Conservation (phyloP, 2,888 invertebrate species). For the Caenorhabditis angaria region DNA sequence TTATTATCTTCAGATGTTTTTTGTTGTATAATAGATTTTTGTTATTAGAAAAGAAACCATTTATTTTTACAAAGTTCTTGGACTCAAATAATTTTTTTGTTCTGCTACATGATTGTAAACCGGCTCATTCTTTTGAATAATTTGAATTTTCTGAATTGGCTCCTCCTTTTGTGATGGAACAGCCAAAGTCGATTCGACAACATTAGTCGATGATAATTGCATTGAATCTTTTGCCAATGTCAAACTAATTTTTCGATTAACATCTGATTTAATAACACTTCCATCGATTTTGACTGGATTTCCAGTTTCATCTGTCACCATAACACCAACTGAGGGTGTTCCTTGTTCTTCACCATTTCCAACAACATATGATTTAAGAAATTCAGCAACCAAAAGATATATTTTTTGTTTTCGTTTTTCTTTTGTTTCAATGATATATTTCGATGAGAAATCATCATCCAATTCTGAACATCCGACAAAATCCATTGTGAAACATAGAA, state of each 20-base stretch:
- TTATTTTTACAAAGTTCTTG: not conserved
- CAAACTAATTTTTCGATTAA: not conserved
- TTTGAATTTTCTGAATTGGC: constrained; percentile 4
- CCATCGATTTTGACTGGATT: not conserved
- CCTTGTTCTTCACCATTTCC: no score
- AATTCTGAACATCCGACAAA: not conserved
- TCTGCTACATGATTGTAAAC: constrained; percentile 7
- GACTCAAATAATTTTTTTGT: not conserved
- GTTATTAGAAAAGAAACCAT: no score
- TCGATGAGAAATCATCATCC: not conserved
- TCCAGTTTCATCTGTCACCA: not conserved
- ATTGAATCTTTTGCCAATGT: not conserved
- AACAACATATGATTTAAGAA: not conserved
- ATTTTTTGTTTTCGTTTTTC: not conserved
- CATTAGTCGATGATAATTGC: not conserved
- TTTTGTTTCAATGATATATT: not conserved
- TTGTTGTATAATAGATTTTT: no score
- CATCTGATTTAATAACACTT: not conserved
- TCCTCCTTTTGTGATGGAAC: not conserved
- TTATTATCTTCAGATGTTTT: no score
- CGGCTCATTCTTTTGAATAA: not conserved
- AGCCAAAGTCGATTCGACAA: not conserved
- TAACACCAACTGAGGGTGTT: not conserved
- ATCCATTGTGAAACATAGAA: not conserved
- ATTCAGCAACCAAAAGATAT: not conserved